Conservation (phyloP, 2,113 vertebrate genomes). For the Mustela lutreola region DNA sequence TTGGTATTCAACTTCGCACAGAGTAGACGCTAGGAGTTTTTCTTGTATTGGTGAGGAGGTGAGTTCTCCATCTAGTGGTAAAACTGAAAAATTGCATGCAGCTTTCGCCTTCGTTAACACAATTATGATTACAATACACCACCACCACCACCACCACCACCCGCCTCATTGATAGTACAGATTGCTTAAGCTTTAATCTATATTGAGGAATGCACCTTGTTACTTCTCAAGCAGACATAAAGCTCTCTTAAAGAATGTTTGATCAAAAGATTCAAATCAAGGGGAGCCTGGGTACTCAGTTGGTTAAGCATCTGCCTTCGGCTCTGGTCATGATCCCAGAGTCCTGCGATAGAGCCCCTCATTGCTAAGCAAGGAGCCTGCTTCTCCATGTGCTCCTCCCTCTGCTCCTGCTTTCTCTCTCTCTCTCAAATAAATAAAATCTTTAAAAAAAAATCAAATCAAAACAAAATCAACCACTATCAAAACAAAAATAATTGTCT, state of each 20-base stretch:
- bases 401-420: background rate
- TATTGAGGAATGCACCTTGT: background rate
- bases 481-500: background rate
- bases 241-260: background rate
- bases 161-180: background rate
- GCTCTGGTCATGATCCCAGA: too few species aligned
- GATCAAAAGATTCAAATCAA: background rate
- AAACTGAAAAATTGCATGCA: constrained; percentile 44
- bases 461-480: background rate
- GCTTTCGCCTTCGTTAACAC: background rate
- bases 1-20: background rate
- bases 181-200: background rate
- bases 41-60: background rate
- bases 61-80: constrained; percentile 75
- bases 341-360: background rate
- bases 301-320: background rate
- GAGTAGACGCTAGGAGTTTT: background rate
- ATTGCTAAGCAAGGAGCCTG: background rate
- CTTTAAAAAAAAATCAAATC: background rate
- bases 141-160: too few species aligned
- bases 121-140: background rate
- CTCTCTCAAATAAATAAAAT: background rate
- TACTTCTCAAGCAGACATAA: constrained; percentile 20
- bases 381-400: background rate
- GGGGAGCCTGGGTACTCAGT: background rate